A percentile compares a stretch with the other conserved stretches of the same genome.
Evolutionary conservation across 2,888 invertebrate genomes (phyloP).

Genomic region (Chymomyza amoena): DNA sequence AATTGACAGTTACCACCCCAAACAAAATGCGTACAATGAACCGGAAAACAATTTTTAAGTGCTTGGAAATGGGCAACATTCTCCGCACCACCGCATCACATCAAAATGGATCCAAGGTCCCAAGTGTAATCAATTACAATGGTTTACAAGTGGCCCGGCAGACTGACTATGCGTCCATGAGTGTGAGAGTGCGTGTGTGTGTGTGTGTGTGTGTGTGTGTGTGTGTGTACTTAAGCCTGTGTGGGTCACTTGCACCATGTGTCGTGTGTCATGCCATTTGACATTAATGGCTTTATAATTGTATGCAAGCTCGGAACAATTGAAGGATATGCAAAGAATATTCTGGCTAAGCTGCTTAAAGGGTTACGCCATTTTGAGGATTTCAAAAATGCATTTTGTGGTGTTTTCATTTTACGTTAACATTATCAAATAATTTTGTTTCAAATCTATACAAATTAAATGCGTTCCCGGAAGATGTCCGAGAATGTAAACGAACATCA

Average conservation of each 20-base stretch:
- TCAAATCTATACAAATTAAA: no score
- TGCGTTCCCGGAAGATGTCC: no score
- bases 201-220: constrained; percentile 5
- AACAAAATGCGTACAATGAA: constrained; percentile 18
- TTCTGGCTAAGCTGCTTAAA: not conserved
- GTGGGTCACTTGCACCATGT: constrained; percentile 9
- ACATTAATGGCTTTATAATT: constrained; percentile 57
- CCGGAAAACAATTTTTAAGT: constrained; percentile 46
- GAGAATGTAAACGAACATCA: no score
- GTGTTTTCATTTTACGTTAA: no score
- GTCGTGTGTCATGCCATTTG: constrained; percentile 35
- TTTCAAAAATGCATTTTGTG: no score
- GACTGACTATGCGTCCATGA: not conserved
- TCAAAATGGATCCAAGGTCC: constrained; percentile 43
- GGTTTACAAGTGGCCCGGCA: constrained; percentile 11
- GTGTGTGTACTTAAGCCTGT: constrained; percentile 20
- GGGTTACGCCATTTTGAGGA: no score
- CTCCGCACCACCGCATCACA: constrained; percentile 16
- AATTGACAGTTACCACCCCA: constrained; percentile 46
- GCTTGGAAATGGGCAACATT: constrained; percentile 13
- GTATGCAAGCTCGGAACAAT: constrained; percentile 24
- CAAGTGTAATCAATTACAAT: constrained; percentile 58
- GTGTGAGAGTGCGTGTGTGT: constrained; percentile 11
- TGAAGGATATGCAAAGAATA: not conserved
- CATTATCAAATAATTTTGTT: no score